Evolutionary conservation across 2,797 vertebrate species (phyloP).

Genomic region (Manis crassicaudata): DNA sequence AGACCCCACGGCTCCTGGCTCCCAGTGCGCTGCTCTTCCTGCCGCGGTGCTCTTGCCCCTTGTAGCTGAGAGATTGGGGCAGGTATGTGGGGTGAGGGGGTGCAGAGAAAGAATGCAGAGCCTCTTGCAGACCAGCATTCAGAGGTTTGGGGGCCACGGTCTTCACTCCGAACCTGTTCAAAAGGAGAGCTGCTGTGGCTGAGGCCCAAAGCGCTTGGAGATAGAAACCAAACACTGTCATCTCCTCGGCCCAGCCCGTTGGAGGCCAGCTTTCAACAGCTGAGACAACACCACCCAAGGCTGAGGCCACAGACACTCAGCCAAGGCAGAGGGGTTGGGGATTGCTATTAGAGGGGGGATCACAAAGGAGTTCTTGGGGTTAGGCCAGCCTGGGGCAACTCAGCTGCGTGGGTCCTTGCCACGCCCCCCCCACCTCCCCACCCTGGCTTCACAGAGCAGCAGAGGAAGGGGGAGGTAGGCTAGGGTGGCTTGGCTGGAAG

Average conservation of each 20-base stretch:
- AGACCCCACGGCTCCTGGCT: not conserved
- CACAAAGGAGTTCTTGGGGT: not conserved
- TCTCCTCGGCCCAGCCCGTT: slow-evolving; percentile 55
- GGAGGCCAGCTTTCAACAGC: slow-evolving; percentile 67
- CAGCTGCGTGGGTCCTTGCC: not conserved
- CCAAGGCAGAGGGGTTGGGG: slow-evolving; percentile 15
- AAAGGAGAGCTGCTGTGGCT: not conserved
- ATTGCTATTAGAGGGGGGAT: not conserved
- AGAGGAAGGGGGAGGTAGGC: not conserved
- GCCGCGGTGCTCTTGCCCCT: not conserved
- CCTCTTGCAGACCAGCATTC: not conserved
- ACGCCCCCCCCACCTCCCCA: too few species aligned
- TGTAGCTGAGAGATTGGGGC: not conserved
- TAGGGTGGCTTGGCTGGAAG: not conserved
- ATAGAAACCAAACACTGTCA: slow-evolving; percentile 75
- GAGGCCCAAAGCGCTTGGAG: slow-evolving; percentile 64
- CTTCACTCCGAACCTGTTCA: not conserved
- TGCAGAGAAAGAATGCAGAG: not conserved
- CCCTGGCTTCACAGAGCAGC: not conserved
- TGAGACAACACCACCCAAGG: slow-evolving; percentile 78
- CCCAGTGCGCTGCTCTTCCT: not conserved
- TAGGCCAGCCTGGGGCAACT: not conserved
- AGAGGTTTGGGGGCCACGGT: not conserved
- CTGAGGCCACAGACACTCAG: slow-evolving; percentile 29
- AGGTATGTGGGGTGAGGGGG: not conserved